phyloP scores from a whole-genome alignment of 2,888 invertebrate species.

The Drosophila barbarae region DNA sequence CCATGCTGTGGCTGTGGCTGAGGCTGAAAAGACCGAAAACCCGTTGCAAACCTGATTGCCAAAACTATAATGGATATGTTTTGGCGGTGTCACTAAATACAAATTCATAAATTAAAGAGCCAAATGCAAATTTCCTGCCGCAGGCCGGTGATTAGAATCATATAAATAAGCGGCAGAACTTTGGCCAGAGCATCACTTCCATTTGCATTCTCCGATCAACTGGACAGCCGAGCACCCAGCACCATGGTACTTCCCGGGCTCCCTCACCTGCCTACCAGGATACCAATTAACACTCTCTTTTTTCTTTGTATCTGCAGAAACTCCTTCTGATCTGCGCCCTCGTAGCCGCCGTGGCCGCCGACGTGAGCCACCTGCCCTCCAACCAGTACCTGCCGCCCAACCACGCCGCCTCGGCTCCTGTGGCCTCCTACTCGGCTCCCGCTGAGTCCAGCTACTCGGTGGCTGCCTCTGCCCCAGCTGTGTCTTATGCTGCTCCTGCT shows the following conservation, averaged over 20 bases:
- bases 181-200: slow-evolving; percentile 69
- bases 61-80: slow-evolving; percentile 71
- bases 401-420: slow-evolving; percentile 52
- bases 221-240: slow-evolving; percentile 61
- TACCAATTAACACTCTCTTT: slow-evolving; percentile 10
- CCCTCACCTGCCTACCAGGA: not conserved
- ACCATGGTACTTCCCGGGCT: slow-evolving; percentile 64
- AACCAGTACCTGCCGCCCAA: slow-evolving; percentile 73
- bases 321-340: slow-evolving; percentile 72
- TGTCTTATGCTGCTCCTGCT: slow-evolving; percentile 1
- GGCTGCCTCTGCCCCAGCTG: slow-evolving; percentile 26
- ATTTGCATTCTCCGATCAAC: slow-evolving; percentile 66
- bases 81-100: slow-evolving; percentile 56
- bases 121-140: slow-evolving; percentile 67
- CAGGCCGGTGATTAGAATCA: slow-evolving; percentile 63
- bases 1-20: slow-evolving; percentile 23
- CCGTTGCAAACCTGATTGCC: slow-evolving; percentile 63
- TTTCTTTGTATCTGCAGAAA: slow-evolving; percentile 61
- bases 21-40: slow-evolving; percentile 25
- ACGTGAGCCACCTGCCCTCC: slow-evolving; percentile 74
- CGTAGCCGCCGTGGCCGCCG: slow-evolving; percentile 72
- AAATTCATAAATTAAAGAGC: slow-evolving; percentile 71
- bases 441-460: slow-evolving; percentile 41
- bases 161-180: slow-evolving; percentile 69
- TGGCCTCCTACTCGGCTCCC: slow-evolving; percentile 48